Evolutionary conservation across 2,113 vertebrate genomes (phyloP).

Genomic region (Nycticebus coucang): DNA sequence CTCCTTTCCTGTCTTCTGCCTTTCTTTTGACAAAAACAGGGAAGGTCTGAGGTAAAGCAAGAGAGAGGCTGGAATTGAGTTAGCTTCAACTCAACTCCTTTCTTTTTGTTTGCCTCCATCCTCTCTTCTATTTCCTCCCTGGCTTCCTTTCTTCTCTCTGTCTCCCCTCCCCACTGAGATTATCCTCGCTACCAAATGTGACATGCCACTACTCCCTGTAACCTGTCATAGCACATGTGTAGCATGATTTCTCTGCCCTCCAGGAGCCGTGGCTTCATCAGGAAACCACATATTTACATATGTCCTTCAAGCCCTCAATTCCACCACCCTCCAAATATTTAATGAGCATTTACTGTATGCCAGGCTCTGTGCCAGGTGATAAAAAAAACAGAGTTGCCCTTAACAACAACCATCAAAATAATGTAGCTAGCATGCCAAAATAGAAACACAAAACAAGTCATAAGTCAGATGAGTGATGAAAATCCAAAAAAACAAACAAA

Average conservation of each 20-base stretch:
- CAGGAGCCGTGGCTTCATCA: too few relatives aligned
- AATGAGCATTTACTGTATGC: not conserved
- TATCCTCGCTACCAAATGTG: not conserved
- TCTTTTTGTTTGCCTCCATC: not conserved
- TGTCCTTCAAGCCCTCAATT: not conserved
- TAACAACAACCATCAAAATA: not conserved
- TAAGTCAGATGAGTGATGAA: not conserved
- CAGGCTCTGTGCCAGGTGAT: not conserved
- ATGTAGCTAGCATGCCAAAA: constrained; percentile 19
- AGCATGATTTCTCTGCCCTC: not conserved
- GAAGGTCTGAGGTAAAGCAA: not conserved
- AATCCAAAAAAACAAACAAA: constrained; percentile 9
- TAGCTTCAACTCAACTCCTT: not conserved
- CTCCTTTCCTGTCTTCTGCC: not conserved
- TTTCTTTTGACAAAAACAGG: not conserved
- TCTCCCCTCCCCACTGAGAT: not conserved
- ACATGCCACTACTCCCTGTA: not conserved
- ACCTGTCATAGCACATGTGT: not conserved
- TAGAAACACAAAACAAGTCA: not conserved
- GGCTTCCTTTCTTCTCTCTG: not conserved
- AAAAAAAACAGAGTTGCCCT: not conserved
- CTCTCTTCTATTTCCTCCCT: not conserved
- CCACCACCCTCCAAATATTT: not conserved
- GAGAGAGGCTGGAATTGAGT: not conserved
- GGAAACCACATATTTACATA: not conserved